Evolutionary conservation across 2,888 invertebrate genomes (phyloP).

Genomic region (Pristionchus entomophagus): DNA sequence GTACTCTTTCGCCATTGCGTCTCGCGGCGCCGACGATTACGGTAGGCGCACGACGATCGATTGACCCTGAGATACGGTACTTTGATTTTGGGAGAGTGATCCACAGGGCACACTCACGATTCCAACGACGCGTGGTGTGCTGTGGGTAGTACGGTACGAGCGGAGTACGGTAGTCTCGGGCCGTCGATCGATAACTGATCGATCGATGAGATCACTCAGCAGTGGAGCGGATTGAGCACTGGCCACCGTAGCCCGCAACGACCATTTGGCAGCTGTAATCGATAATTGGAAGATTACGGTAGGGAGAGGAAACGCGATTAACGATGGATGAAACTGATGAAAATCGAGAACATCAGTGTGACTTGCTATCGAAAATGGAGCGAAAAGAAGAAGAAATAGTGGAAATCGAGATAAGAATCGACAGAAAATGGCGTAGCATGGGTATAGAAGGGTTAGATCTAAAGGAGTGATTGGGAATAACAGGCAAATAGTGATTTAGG

Average conservation of each 20-base stretch:
- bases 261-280: background rate
- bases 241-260: background rate
- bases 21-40: background rate
- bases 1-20: slow-evolving; percentile 93
- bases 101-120: background rate
- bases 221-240: background rate
- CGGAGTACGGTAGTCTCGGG: background rate
- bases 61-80: background rate
- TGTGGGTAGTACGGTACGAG: background rate
- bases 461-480: no score
- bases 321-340: background rate
- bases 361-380: background rate
- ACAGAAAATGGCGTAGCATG: background rate
- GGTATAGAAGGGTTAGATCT: background rate
- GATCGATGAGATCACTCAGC: background rate
- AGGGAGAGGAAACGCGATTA: background rate
- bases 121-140: background rate
- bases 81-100: background rate
- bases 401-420: background rate
- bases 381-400: background rate
- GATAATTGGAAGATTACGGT: background rate
- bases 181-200: background rate
- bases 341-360: background rate
- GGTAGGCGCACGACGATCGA: background rate
- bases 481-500: no score